Base-by-base conservation (phyloP, 2,113 vertebrate genomes). In the Sinosuthora webbiana region DNA sequence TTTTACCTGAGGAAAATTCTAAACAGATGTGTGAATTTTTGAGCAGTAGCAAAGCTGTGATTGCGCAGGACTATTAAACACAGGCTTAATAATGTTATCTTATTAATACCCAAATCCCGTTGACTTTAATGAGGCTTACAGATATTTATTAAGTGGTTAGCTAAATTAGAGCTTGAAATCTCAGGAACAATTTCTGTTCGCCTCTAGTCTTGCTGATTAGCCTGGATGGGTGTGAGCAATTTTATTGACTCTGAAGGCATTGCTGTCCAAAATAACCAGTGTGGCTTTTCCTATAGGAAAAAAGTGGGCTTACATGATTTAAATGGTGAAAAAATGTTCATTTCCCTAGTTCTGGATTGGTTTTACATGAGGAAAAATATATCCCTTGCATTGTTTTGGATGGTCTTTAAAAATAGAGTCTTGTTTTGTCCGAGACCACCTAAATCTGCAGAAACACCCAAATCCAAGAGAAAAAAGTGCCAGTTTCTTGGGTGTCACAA, bases 111-210 rank as follows among this genome's bases (percentile, higher is more conserved):
- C 13, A 74, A 70, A 90, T 80, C 60, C 52, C 31, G 20, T 55
- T 90, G 93, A 87, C 83, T 93, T 90, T 86, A 93, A 90, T 90
- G 81, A 83, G 68, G 47, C 35, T 81, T 70, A 74, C 47, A 44
- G 7, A 7, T 85, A 84, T 59, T 94, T 84, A 75, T 84, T 45
- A 90, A 90, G 56, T 71, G 39, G 76, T 90, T 84, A 71, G 64
- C 35, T 90, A 69, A 83, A 81, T 93, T 70, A 75, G 69, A 71
- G 35, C 42, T 87, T 89, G 64, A 78, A 77, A 74, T 81, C 64
- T 81, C 30, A 63, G 56, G n/a, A 84, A 62, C 31, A 21, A 11
- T 37, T 89, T 93, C 60, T 42, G 5, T 77, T 91, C 50, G 31
- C 15, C 28, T 71, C 24, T 75, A 5, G 22, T 56, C 37, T 73